These are phyloP conservation scores for Asteroscopus sphinx DNA, from an alignment of 2,888 invertebrate species.

Conservation along the genomic window DNA sequence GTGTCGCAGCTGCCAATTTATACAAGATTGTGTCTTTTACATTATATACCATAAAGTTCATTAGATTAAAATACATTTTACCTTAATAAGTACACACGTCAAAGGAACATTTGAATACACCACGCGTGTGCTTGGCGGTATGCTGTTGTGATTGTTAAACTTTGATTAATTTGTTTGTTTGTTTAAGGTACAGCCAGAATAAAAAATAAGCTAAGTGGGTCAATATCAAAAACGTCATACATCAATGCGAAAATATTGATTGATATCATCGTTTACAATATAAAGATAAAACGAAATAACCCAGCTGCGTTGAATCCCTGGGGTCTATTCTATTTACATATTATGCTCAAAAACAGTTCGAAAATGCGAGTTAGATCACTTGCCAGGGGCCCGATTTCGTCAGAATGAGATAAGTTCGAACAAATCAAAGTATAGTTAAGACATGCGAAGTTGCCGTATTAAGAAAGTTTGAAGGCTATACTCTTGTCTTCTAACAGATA, in stretches of 20 bases:
- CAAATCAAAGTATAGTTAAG: slow-evolving; percentile 22
- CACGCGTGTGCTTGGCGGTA: slow-evolving; percentile 25
- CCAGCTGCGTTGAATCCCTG: slow-evolving; percentile 6
- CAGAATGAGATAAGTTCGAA: background rate
- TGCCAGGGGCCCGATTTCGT: slow-evolving; percentile 16
- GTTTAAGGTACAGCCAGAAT: slow-evolving; percentile 13
- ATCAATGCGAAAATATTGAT: slow-evolving; percentile 6
- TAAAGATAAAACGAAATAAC: too few species aligned
- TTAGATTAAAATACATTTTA: slow-evolving; percentile 52
- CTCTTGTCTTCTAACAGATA: background rate
- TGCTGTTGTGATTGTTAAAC: slow-evolving; percentile 6
- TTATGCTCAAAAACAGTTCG: slow-evolving; percentile 14
- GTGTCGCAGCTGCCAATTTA: slow-evolving; percentile 46
- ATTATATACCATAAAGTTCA: slow-evolving; percentile 45
- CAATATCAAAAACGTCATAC: slow-evolving; percentile 2
- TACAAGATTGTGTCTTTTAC: slow-evolving; percentile 53
- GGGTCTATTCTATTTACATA: slow-evolving; percentile 32
- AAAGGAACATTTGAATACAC: slow-evolving; percentile 47
- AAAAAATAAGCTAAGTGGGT: slow-evolving; percentile 12
- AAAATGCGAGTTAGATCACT: slow-evolving; percentile 42
- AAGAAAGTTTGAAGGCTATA: background rate
- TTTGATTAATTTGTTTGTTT: slow-evolving; percentile 13
- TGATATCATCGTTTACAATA: slow-evolving; percentile 2
- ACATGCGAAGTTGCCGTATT: slow-evolving; percentile 3
- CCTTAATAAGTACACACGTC: slow-evolving; percentile 47